Percentiles rank a stretch among this genome's conserved stretches.
These are phyloP conservation scores for Ageneiosus marmoratus DNA, from an alignment of 2,113 vertebrate species.

Conservation along the genomic window DNA sequence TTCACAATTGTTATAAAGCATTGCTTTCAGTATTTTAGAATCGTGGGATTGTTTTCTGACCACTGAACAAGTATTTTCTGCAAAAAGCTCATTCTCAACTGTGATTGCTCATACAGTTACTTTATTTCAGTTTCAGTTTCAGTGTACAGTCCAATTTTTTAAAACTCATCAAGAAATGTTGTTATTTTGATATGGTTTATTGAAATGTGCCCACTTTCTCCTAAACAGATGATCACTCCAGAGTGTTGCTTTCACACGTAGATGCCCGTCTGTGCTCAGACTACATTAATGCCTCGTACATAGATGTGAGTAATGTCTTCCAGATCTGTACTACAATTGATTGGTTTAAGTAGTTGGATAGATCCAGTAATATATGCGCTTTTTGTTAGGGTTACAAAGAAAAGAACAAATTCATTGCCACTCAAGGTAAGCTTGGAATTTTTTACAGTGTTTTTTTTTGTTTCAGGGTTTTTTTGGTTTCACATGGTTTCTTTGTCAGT, in stretches of 20 bases:
- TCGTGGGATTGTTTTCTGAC: no score
- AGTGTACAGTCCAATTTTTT: no score
- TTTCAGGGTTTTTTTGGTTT: neutral
- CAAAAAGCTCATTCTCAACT: no score
- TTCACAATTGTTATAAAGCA: no score
- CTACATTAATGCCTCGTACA: slow-evolving; percentile 94
- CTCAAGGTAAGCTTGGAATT: slow-evolving; percentile 82
- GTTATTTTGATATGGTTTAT: no score
- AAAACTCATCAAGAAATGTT: no score
- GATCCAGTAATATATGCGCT: neutral
- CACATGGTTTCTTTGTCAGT: neutral
- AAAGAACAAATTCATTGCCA: slow-evolving; percentile 95
- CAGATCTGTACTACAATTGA: no score
- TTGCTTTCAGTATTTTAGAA: no score
- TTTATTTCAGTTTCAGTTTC: no score
- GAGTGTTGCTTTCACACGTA: slow-evolving; percentile 82
- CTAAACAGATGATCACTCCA: slow-evolving; percentile 88
- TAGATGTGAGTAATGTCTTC: slow-evolving; percentile 82
- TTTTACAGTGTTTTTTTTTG: neutral
- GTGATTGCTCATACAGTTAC: no score
- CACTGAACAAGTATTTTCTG: no score
- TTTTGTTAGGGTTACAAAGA: slow-evolving; percentile 85
- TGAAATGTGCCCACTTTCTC: neutral
- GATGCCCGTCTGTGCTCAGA: slow-evolving; percentile 85
- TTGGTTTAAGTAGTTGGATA: neutral